phyloP scores from a whole-genome alignment of 2,113 vertebrate species.

The Nothobranchius kuhntae region DNA sequence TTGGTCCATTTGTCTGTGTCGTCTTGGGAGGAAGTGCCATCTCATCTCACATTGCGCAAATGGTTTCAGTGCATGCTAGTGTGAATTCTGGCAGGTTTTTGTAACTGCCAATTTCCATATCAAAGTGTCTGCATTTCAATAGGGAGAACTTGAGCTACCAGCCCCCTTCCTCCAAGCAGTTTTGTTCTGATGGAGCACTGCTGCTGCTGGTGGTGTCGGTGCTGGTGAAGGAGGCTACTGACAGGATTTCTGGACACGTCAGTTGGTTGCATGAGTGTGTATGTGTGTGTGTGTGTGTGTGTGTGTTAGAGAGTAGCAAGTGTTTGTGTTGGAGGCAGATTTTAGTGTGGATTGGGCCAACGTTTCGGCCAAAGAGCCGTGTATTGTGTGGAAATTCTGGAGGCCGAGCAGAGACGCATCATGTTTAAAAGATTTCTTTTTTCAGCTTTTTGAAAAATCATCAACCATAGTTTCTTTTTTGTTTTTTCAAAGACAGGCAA shows the following conservation, averaged over 20 bases:
- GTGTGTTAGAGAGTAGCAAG: conserved; percentile 9
- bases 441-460: too few species aligned
- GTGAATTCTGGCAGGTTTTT: conserved; percentile 78
- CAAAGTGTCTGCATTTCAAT: conserved; percentile 82
- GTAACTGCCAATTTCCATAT: conserved; percentile 79
- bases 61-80: conserved; percentile 75
- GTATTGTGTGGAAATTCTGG: conserved; percentile 53
- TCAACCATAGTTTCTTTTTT: conserved; percentile 17
- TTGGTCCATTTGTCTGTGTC: conserved; percentile 79
- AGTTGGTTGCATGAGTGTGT: conserved; percentile 31
- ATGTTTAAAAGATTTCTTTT: conserved; percentile 40
- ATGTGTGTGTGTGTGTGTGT: conserved; percentile 5
- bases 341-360: conserved; percentile 52
- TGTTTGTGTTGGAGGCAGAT: conserved; percentile 63
- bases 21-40: conserved; percentile 79
- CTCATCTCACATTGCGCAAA: conserved; percentile 79
- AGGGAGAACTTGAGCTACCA: conserved; percentile 76
- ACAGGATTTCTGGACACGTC: conserved; percentile 61
- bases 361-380: conserved; percentile 51
- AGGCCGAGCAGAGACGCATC: conserved; percentile 33
- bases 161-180: conserved; percentile 67
- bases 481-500: conserved; percentile 24
- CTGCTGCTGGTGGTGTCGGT: conserved; percentile 36
- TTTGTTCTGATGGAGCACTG: conserved; percentile 60
- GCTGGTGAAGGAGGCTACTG: conserved; percentile 43